Evolutionary conservation across 2,888 invertebrate species (phyloP).

Genomic region (Drosophila austrosaltans): DNA sequence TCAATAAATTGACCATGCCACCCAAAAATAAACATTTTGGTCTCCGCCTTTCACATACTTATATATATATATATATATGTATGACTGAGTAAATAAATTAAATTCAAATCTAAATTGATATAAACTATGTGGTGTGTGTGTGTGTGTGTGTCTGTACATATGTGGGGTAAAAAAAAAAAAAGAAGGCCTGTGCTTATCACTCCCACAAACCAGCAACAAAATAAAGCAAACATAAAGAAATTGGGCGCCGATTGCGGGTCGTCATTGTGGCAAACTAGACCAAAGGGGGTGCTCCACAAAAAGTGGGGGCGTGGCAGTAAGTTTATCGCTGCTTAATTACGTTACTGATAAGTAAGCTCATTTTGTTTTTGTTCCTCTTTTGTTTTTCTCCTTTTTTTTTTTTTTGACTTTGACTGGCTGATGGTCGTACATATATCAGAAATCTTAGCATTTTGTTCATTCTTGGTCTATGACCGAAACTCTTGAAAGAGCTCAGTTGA

Average conservation of each 20-base stretch:
- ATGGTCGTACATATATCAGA: conserved; percentile 51
- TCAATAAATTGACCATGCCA: conserved; percentile 54
- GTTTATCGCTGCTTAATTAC: conserved; percentile 76
- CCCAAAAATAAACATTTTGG: conserved; percentile 56
- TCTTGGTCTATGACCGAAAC: conserved; percentile 27
- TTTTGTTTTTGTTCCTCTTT: conserved; percentile 48
- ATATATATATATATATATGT: conserved; percentile 40
- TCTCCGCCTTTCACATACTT: conserved; percentile 28
- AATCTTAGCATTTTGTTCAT: conserved; percentile 42
- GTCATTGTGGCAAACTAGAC: conserved; percentile 18
- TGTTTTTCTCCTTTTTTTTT: conserved; percentile 26
- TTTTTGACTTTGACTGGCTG: conserved; percentile 41
- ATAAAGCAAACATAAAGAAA: conserved; percentile 15
- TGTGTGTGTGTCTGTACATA: conserved; percentile 14
- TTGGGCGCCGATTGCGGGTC: conserved; percentile 49
- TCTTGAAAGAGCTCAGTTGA: conserved; percentile 51
- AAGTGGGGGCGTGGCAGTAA: conserved; percentile 44
- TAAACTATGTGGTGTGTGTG: conserved; percentile 44
- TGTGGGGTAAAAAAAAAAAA: conserved; percentile 31
- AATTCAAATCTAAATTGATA: conserved; percentile 77
- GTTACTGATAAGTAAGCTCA: conserved; percentile 75
- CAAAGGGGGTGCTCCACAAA: conserved; percentile 25
- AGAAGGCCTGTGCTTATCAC: conserved; percentile 55
- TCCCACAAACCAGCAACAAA: conserved; percentile 14
- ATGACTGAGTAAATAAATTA: conserved; percentile 72